Conservation (phyloP, 2,113 vertebrate species). For the Elgaria multicarinata region DNA sequence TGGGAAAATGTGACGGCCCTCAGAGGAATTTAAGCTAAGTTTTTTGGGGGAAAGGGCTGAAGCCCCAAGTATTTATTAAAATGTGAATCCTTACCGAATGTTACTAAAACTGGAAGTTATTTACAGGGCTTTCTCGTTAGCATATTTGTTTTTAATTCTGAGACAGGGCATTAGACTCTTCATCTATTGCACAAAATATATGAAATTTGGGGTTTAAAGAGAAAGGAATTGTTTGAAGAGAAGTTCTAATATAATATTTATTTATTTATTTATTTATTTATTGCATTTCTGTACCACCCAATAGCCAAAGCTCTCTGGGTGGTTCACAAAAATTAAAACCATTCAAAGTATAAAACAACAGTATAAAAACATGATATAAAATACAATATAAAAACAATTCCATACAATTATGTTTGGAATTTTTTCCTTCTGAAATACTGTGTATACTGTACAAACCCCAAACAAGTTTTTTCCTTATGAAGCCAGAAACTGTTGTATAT, state of each 20-base stretch:
- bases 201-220: conserved; percentile 45
- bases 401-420: conserved; percentile 38
- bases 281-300: no score
- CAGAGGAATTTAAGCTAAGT: conserved; percentile 38
- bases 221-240: conserved; percentile 56
- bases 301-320: no score
- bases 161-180: conserved; percentile 55
- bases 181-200: conserved; percentile 12
- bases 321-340: no score
- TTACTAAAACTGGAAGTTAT: conserved; percentile 68
- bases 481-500: conserved; percentile 78
- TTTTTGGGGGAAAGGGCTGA: conserved; percentile 59
- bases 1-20: conserved; percentile 26
- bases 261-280: no score
- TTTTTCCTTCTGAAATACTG: conserved; percentile 70
- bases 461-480: conserved; percentile 68
- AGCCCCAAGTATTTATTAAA: conserved; percentile 77
- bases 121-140: conserved; percentile 58
- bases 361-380: no score
- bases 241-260: conserved; percentile 55
- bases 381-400: no score
- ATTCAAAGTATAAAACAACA: no score
- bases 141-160: conserved; percentile 31
- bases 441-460: conserved; percentile 76
- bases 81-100: conserved; percentile 66